Evolutionary conservation across 2,797 vertebrate species (phyloP).

Genomic region (Prunella strophiata): DNA sequence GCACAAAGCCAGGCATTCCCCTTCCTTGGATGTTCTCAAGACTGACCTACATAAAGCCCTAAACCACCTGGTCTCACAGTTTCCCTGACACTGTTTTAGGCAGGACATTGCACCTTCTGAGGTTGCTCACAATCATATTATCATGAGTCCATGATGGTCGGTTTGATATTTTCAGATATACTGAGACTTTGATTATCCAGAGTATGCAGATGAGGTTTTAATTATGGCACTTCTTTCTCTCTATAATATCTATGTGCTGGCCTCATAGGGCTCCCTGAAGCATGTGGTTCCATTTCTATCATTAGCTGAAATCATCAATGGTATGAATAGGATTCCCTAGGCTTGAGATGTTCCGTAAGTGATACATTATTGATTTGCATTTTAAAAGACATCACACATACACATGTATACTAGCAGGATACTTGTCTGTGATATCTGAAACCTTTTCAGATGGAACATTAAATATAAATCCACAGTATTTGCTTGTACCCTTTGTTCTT

Average conservation of each 20-base stretch:
- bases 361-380: conserved; percentile 9
- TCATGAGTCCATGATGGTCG: too few species aligned
- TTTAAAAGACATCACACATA: neutral
- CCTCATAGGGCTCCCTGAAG: neutral
- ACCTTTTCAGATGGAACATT: neutral
- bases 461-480: neutral
- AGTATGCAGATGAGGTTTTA: neutral
- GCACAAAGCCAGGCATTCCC: neutral
- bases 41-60: neutral
- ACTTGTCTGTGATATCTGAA: neutral
- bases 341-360: neutral
- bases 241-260: neutral
- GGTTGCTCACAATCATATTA: neutral
- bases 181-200: neutral
- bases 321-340: neutral
- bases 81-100: neutral
- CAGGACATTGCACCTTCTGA: neutral
- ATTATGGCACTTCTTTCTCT: neutral
- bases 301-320: neutral
- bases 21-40: neutral
- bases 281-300: neutral
- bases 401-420: neutral
- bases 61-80: neutral
- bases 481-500: neutral
- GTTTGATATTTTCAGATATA: neutral